Evolutionary conservation across 2,797 vertebrate genomes (phyloP), one percentile per base, ranked within the genome.

Genomic region (Bufotes viridis): DNA sequence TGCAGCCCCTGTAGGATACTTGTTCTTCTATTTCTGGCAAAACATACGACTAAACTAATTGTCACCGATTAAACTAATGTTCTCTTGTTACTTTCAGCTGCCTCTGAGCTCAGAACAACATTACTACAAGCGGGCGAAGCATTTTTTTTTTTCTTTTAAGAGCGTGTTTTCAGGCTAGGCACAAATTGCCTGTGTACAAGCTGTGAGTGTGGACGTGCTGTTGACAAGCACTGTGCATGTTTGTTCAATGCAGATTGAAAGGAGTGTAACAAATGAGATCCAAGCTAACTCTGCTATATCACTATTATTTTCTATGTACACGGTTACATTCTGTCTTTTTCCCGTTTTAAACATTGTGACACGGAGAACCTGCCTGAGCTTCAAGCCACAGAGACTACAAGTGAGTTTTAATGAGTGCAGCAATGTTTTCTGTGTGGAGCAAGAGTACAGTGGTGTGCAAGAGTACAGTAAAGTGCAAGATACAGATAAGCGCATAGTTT

Each of bases 61-160:
- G 88, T 87, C 88, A 89, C 74, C 65, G 84, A 87, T 89, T 89
- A 89, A 87, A 87, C 88, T 89, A 89, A 89, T 89, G 88, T 89
- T 87, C 88, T 89, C 84, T 89, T 60, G 81, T 89, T 89, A 87
- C 85, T 89, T 89, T 89, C 88, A 49, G 88, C 85, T 89, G 88
- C 81, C 81, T 89, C 85, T 89, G 88, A 89, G 85, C 85, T 87
- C 75, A 89, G 74, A 89, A 89, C 81, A 89, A 78, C 85, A 87
- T 89, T 87, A 82, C 85, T 87, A 76, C 80, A 84, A 87, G 80
- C 80, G 63, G 81, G 85, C 65, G 70, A 89, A 89, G 74, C 81
- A 18, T 83, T 79, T 58, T 76, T 84, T 83, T 67, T 65, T 65
- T 76, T 58, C 78, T 86, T 82, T 87, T 86, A 82, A 89, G 81